Base-by-base conservation (phyloP, 2,888 invertebrate species). In the Drosophila lutescens region DNA sequence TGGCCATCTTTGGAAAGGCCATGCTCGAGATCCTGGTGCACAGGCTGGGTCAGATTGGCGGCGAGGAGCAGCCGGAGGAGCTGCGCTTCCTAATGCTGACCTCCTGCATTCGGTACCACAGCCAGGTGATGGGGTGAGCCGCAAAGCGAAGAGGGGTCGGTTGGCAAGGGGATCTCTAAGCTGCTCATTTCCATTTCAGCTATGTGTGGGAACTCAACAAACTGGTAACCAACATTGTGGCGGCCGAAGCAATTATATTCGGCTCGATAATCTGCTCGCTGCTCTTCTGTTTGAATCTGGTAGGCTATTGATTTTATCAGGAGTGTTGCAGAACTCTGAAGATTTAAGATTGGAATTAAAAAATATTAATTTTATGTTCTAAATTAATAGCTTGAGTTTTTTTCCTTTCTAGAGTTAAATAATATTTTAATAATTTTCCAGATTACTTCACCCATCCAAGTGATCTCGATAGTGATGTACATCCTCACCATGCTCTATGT, bases 401-500 rank as follows among this genome's bases (percentile, higher is more conserved):
- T 20, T 20, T 20, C n/a, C n/a, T n/a, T n/a, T n/a, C n/a, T n/a
- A n/a, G n/a, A 3, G 20, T 20, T 20, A 20, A 20, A 20, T 26
- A 26, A 26, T 6, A 23, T 4, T 23, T 23, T 23, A 12, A 12
- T 43, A 17, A 2, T 20, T 23, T 26, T 30, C 0, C 15, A 72
- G 71, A 72, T 72, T 26, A 58, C 66, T 4, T 74, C 72, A 0
- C 49, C 66, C 26, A 74, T 66, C 1, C 74, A 81, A 30, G 61
- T 56, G 46, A 70, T 90, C 46, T 77, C 85, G 0, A 76, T 90
- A 13, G 61, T 89, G 10, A 88, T 91, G 90, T 91, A 89, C 43
- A 86, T 89, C n/a, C 46, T 83, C 17, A 91, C 91, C 38, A 89
- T 90, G 88, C 70, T 91, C 34, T 91, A 90, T 70, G 83, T 91